Evolutionary conservation across 2,113 vertebrate genomes (phyloP), one percentile per base, ranked within the genome.

Genomic region (Prunella fulvescens): DNA sequence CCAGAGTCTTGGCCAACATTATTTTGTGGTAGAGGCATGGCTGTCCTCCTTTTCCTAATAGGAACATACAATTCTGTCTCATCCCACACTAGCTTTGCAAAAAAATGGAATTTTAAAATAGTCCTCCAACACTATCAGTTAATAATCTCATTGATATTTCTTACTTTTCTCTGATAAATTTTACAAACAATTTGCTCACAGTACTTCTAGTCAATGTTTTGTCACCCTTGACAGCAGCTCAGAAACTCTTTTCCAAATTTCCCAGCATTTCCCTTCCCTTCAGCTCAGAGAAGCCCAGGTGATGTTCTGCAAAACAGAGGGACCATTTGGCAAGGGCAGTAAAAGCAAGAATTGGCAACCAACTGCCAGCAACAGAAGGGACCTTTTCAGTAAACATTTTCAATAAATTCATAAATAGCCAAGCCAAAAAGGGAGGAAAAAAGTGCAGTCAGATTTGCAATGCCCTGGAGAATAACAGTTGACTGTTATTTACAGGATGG

Each of bases 281-380:
- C 40, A 92, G 44, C 45, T 81, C 62, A 53, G 37, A 76, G 33
- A 69, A 92, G 28, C 10, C 45, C 77, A 93, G 83, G 88, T 89
- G 91, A 95, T 85, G 47, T 45, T 93, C 81, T 76, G 26, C 45
- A 90, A 81, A 93, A 39, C 70, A 93, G 51, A 84, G 61, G 40
- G 48, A 89, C 44, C 51, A 48, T 81, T 94, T 91, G 88, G 77
- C 70, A 87, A 79, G 19, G 39, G 25, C 44, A 67, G 15, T 19
- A 48, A 64, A 89, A 95, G 64, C 47, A 89, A 40, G 65, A 66
- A 10, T 8, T 81, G 51, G 48, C 82, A 86, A 81, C 56, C 35
- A 81, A 77, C 47, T 88, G 71, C 54, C 79, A 88, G 67, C 72
- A 89, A 92, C 83, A 93, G 93, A 92, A 93, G 89, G 96, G 50